phyloP scores from a whole-genome alignment of 2,113 vertebrate genomes.

The Strigops habroptila region DNA sequence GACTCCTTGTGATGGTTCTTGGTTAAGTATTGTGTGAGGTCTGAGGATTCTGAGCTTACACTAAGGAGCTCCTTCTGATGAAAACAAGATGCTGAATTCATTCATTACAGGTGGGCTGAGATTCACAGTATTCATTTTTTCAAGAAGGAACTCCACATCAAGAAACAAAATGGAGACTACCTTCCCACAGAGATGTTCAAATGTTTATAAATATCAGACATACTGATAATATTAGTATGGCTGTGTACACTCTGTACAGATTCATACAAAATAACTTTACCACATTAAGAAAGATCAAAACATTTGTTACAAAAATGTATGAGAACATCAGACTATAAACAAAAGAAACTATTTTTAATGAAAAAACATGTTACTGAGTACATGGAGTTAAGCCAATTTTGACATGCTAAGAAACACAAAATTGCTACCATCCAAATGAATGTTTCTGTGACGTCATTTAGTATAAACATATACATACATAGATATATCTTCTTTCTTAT shows the following conservation, averaged over 20 bases:
- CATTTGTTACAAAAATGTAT: slow-evolving; percentile 52
- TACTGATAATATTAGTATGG: not conserved
- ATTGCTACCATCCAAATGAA: not conserved
- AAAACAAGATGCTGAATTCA: slow-evolving; percentile 56
- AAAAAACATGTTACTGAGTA: slow-evolving; percentile 23
- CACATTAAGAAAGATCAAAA: slow-evolving; percentile 32
- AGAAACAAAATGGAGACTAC: not conserved
- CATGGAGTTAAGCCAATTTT: slow-evolving; percentile 23
- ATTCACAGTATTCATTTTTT: slow-evolving; percentile 1
- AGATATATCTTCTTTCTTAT: not conserved
- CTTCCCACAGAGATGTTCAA: not conserved
- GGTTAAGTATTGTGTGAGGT: slow-evolving; percentile 19
- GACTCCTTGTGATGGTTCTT: not conserved
- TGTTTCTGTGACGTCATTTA: not conserved
- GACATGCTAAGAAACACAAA: not conserved
- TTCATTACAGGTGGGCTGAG: slow-evolving; percentile 50
- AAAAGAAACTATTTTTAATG: slow-evolving; percentile 53
- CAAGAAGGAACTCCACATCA: not conserved
- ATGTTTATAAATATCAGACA: not conserved
- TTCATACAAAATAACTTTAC: slow-evolving; percentile 12
- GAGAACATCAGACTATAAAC: slow-evolving; percentile 46
- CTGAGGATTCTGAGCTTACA: slow-evolving; percentile 5
- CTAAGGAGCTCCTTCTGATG: slow-evolving; percentile 5
- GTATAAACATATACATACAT: not conserved
- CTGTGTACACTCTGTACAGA: not conserved